phyloP scores from a whole-genome alignment of 2,888 invertebrate species.

The Drosophila antonietae region DNA sequence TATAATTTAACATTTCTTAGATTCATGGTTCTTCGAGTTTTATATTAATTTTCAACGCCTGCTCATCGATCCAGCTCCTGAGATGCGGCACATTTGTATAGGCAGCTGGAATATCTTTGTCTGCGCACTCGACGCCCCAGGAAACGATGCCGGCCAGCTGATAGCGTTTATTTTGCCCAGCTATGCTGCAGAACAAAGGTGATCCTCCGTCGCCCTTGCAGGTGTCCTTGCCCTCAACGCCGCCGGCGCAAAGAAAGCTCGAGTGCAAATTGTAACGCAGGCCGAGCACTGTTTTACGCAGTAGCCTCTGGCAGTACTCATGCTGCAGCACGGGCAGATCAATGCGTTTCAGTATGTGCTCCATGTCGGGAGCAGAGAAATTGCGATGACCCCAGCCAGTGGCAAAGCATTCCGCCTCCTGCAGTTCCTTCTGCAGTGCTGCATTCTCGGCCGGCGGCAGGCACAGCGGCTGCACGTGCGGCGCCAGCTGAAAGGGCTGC shows the following conservation, averaged over 20 bases:
- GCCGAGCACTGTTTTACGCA: constrained; percentile 88
- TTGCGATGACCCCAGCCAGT: constrained; percentile 76
- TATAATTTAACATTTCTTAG: neutral
- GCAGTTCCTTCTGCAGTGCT: constrained; percentile 78
- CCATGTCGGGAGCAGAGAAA: constrained; percentile 82
- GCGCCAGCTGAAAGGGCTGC: constrained; percentile 87
- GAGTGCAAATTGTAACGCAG: constrained; percentile 87
- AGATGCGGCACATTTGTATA: constrained; percentile 89
- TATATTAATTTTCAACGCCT: constrained; percentile 40
- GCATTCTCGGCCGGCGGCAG: constrained; percentile 85
- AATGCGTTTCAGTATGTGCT: constrained; percentile 88
- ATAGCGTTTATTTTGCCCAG: constrained; percentile 72
- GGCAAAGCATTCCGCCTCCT: constrained; percentile 62
- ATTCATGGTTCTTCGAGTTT: constrained; percentile 3
- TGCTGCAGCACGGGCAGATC: constrained; percentile 89
- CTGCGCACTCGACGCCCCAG: constrained; percentile 92
- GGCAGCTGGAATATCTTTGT: constrained; percentile 88
- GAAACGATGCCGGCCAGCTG: constrained; percentile 83
- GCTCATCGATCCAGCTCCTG: constrained; percentile 88
- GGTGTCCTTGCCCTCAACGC: constrained; percentile 86
- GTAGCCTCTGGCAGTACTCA: constrained; percentile 82
- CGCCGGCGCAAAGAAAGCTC: constrained; percentile 92
- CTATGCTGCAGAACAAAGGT: constrained; percentile 88
- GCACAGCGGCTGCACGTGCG: constrained; percentile 89
- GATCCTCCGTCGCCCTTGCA: constrained; percentile 89